A percentile compares a stretch with the other conserved stretches of the same genome.
Evolutionary conservation across 2,797 vertebrate genomes (phyloP).

Genomic region (Hephaestus fuliginosus): DNA sequence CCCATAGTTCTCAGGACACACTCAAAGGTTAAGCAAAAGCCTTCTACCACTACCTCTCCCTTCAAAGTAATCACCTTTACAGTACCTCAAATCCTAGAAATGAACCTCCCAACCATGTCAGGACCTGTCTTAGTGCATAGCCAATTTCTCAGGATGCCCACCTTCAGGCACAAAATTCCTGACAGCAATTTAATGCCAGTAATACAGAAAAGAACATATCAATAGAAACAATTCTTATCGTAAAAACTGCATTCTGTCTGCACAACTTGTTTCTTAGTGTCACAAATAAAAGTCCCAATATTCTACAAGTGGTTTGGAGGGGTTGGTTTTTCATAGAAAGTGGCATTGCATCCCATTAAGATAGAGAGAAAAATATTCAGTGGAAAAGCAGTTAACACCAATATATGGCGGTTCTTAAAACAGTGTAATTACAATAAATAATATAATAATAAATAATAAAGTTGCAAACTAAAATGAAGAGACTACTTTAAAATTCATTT

Average conservation of each 20-base stretch:
- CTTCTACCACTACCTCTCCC: neutral
- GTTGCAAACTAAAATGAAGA: slow-evolving; percentile 7
- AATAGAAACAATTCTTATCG: neutral
- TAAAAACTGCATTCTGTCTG: neutral
- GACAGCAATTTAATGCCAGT: too few relatives aligned
- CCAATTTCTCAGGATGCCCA: too few relatives aligned
- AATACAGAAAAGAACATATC: too few relatives aligned
- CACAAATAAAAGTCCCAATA: neutral
- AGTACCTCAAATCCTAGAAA: too few relatives aligned
- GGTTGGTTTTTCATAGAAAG: neutral
- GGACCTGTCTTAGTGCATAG: too few relatives aligned
- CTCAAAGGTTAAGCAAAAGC: neutral
- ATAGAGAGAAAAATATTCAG: too few relatives aligned
- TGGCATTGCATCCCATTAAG: neutral
- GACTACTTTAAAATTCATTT: slow-evolving; percentile 11
- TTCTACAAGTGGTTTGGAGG: neutral
- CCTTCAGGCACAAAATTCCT: too few relatives aligned
- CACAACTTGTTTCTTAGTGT: neutral
- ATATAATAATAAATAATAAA: too few relatives aligned
- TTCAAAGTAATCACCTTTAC: neutral
- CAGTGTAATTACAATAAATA: neutral
- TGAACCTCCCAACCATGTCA: too few relatives aligned
- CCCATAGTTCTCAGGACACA: neutral
- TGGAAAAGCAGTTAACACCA: too few relatives aligned
- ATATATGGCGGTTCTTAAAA: too few relatives aligned